Evolutionary conservation across 30 jellyfish, hydroid and myxozoan genomes (phyloP), one percentile per base, ranked within the genome.

Genomic region (Chrysaora quinquecirrha): DNA sequence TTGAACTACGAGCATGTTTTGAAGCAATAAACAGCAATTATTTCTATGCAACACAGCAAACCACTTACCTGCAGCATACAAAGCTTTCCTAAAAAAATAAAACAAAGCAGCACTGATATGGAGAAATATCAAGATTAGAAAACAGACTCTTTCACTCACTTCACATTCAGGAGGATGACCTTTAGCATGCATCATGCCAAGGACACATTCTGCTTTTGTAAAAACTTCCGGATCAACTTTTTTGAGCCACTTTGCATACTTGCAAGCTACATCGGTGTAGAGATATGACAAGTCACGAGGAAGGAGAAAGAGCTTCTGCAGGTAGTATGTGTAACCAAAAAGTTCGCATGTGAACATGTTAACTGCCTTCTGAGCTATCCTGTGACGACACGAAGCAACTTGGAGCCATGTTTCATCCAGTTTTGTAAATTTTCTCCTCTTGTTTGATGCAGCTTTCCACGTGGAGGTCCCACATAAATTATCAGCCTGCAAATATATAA

Each of bases 361-460:
- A 21, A 63, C 75, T 20, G 75, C 75, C 25, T 63, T 63, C 46
- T 63, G 75, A 63, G 47, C 75, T 22, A 63, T 18, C 21, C 75
- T 22, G 25, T 63, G 75, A 19, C 75, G 75, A 28, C 75, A 63
- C 21, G 30, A 23, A 22, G 61, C 58, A 22, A 63, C 75, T 20
- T 63, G 47, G 4, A 63, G 34, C 10, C 75, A 30, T 3, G 75
- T 63, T 35, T 63, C 75, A 63, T 28, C 22, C 30, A 63, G 25
- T 23, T 25, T 22, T 19, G 22, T 23, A 23, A 18, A 18, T 28
- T 28, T 63, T 30, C 75, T 30, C 25, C 22, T 23, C 34, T 19
- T 63, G 25, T 63, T 63, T 18, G 47, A 22, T 22, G 75, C 75
- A 63, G 75, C 75, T 22, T 25, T 63, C 75, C 75, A 63, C 21